Evolutionary conservation across 1,140 invertebrate genomes (phyloP).

Genomic region (Brachionus rotundiformis): DNA sequence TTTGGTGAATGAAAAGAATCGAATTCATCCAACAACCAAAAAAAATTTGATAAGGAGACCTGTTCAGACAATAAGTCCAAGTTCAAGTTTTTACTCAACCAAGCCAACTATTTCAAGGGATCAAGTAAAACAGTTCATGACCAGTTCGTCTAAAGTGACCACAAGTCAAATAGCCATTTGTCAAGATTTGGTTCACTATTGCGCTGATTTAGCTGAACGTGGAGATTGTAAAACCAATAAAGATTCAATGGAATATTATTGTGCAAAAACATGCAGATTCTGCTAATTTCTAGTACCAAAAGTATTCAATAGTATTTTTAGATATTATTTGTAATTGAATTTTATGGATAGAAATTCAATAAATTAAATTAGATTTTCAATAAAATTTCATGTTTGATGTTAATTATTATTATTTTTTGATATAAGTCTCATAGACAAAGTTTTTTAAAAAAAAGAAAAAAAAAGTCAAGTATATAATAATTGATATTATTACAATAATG

Average conservation of each 20-base stretch:
- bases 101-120: neutral
- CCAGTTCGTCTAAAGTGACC: neutral
- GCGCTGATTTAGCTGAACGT: conserved; percentile 24
- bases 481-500: too few relatives aligned
- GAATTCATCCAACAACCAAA: conserved; percentile 36
- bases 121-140: neutral
- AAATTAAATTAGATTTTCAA: neutral
- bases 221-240: conserved; percentile 29
- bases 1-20: conserved; percentile 7
- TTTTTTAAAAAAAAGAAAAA: too few relatives aligned
- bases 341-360: neutral
- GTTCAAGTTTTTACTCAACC: neutral
- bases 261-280: neutral
- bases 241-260: conserved; percentile 28
- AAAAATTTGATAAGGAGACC: conserved; percentile 8
- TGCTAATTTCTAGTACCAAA: neutral
- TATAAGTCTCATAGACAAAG: too few relatives aligned
- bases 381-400: neutral
- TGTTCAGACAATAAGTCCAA: neutral
- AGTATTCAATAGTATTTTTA: neutral
- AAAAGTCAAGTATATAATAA: too few relatives aligned
- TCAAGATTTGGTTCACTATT: conserved; percentile 35
- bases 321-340: neutral
- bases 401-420: neutral
- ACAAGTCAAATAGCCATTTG: neutral